phyloP scores from a whole-genome alignment of 1,140 invertebrate species.

The Conus ventricosus region DNA sequence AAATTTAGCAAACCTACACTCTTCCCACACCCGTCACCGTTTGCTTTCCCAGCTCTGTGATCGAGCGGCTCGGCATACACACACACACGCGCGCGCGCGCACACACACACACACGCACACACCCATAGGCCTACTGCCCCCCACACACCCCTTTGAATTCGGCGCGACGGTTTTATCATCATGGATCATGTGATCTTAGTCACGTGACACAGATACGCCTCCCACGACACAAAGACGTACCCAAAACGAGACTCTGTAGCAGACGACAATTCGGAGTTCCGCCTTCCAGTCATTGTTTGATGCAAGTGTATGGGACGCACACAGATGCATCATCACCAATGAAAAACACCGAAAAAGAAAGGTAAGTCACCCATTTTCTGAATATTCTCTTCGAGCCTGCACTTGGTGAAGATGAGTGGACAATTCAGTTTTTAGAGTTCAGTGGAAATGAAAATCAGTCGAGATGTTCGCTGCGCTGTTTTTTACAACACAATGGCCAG shows the following conservation, averaged over 20 bases:
- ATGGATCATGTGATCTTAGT: background rate
- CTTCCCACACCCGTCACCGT: too few species aligned
- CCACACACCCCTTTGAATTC: background rate
- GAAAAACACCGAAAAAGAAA: background rate
- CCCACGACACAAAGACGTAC: background rate
- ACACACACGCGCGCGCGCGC: background rate
- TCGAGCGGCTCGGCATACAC: background rate
- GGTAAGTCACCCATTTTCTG: background rate
- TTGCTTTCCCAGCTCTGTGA: too few species aligned
- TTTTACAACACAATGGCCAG: too few species aligned
- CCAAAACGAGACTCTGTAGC: background rate
- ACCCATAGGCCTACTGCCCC: background rate
- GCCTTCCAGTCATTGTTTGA: background rate
- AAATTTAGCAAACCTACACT: too few species aligned
- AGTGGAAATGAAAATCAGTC: too few species aligned
- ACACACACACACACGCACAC: slow-evolving; percentile 5
- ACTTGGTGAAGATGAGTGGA: too few species aligned
- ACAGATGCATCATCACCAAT: background rate
- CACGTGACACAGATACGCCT: background rate
- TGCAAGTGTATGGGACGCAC: background rate
- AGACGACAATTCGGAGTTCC: background rate
- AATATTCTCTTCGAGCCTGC: too few species aligned
- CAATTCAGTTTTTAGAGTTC: too few species aligned
- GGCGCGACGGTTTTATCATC: background rate
- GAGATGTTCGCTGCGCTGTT: too few species aligned